Base-by-base conservation (phyloP, 2,797 vertebrate species). In the Microctenopoma steveboyesi region DNA sequence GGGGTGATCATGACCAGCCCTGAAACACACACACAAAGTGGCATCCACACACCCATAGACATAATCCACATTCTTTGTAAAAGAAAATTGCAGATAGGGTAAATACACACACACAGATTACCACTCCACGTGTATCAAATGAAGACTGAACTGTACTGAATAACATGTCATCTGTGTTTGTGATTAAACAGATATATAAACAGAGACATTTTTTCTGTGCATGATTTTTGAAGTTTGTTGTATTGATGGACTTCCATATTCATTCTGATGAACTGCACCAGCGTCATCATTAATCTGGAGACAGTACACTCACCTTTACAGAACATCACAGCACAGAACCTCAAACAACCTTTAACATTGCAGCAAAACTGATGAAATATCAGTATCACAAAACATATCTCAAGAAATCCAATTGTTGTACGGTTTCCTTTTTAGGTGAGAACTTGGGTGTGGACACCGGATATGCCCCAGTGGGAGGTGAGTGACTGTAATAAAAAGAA, bases 21-120 rank as follows among this genome's bases (percentile, higher is more conserved):
- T 11, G 49, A 42, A 64, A 63, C 49, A 57, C 13, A 40, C 45
- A 39, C 52, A 40, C 28, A 43, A 30, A 45, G 12, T 4, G 7
- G 25, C 18, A 62, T 0, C 35, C 25, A 28, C 46, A 50, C 64
- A 53, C 8, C 18, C 10, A 22, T 15, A 42, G 28, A n/a, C 43
- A 55, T 45, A 55, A 52, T 80, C 71, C 27, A 8, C 56, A 69
- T 68, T 78, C 51, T 78, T 78, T 60, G 59, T 73, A 70, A 81
- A 69, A 71, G 62, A 73, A 70, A 58, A 51, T 30, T 65, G 66
- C 61, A 70, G 61, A 69, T 56, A 68, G 54, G 66, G 66, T 78
- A 69, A 82, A 79, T 33, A 47, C 72, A 61, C 71, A 49, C 54
- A 54, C 35, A 47, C 33, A 74, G 78, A 66, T 83, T 62, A 83